Base-by-base conservation (phyloP, 2,888 invertebrate genomes). In the Brachylomia viminalis region DNA sequence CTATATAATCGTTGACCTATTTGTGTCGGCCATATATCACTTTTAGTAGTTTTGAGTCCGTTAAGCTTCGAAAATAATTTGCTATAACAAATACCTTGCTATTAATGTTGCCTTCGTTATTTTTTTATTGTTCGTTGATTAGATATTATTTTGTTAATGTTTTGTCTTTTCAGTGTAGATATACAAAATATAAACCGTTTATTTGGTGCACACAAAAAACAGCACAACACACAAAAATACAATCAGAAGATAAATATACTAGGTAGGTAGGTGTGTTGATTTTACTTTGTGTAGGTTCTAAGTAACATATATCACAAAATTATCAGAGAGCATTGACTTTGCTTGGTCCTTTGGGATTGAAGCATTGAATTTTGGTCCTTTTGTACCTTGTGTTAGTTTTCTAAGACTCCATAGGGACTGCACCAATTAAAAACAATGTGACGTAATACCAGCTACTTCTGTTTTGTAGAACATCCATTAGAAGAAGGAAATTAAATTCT, bases 61-160 rank as follows among this genome's bases (percentile, higher is more conserved):
- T 80, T 77, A 80, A 77, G 77, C 65, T 84, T 65, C 38, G 2
- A 56, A 86, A 80, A 76, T 72, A 77, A 82, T 79, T 81, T 79
- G 58, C 47, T 33, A 78, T 77, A 58, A n/a, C 59, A 72, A 77
- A 72, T 42, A 70, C 70, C 70, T 65, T 75, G 61, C 72, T 73
- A 80, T 58, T 66, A 67, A 59, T 80, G 68, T 69, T 73, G 73
- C 78, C 67, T 72, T 49, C 69, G 68, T 42, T 52, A 17, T 47
- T 67, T 70, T 67, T 59, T 52, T 17, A 61, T 64, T 56, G 33
- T 58, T 68, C 1, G 3, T 66, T 33, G 4, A 33, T 72, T 42
- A 23, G 10, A 59, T 58, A 38, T 30, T 17, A 33, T 27, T 27
- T 56, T 11, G n/a, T 54, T 15, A 49, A 49, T 33, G 0, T 49